These are phyloP conservation scores for Hirtodrosophila confusa DNA, from an alignment of 2,888 invertebrate species.

Conservation along the genomic window DNA sequence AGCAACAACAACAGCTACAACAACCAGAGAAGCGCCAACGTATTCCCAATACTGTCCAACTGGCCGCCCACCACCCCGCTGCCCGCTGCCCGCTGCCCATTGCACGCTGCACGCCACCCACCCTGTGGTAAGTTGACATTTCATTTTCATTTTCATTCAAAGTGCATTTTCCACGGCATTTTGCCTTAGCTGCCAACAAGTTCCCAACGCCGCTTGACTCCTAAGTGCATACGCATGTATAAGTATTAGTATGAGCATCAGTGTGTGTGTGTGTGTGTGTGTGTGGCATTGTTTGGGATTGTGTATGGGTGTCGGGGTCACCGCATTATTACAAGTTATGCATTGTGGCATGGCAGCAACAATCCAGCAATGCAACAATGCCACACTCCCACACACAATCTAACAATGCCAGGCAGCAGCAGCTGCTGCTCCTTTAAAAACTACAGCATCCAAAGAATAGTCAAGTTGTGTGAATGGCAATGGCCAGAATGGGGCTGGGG, in stretches of 20 bases:
- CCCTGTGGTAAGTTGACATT: slow-evolving; percentile 74
- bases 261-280: not conserved
- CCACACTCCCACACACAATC: slow-evolving; percentile 2
- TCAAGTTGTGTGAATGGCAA: slow-evolving; percentile 46
- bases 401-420: slow-evolving; percentile 25
- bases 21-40: slow-evolving; percentile 15
- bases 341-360: slow-evolving; percentile 26
- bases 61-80: slow-evolving; percentile 14
- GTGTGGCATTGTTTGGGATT: slow-evolving; percentile 3
- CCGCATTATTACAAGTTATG: slow-evolving; percentile 72
- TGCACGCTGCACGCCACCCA: slow-evolving; percentile 41
- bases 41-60: slow-evolving; percentile 31
- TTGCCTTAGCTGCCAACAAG: slow-evolving; percentile 32
- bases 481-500: slow-evolving; percentile 1
- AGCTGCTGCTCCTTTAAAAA: slow-evolving; percentile 19
- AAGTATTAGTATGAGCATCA: slow-evolving; percentile 2
- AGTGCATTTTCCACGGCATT: slow-evolving; percentile 58
- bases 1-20: not conserved
- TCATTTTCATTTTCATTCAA: slow-evolving; percentile 52
- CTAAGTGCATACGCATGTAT: slow-evolving; percentile 46
- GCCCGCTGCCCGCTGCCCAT: too few relatives aligned
- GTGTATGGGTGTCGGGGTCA: slow-evolving; percentile 52
- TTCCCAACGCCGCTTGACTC: slow-evolving; percentile 49
- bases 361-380: slow-evolving; percentile 13
- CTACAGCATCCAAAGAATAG: slow-evolving; percentile 19